phyloP scores from a whole-genome alignment of 2,797 vertebrate genomes.

The Ammospiza maritima region DNA sequence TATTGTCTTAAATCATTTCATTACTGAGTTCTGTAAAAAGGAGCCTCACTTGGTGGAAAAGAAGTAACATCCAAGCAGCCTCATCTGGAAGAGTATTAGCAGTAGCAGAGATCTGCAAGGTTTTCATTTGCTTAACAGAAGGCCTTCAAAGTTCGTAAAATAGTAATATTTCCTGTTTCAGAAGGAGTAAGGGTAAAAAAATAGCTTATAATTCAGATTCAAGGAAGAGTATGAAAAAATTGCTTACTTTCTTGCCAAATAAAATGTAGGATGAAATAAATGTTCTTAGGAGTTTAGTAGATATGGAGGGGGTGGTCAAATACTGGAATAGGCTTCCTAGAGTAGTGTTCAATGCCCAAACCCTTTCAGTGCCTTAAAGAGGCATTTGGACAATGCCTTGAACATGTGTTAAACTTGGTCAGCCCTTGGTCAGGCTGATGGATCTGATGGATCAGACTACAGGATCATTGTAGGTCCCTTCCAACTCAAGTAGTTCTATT shows the following conservation, averaged over 20 bases:
- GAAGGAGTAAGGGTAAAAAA: background rate
- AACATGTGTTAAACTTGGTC: background rate
- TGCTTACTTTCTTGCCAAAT: background rate
- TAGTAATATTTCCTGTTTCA: background rate
- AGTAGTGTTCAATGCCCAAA: background rate
- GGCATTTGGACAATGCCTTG: background rate
- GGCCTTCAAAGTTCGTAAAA: background rate
- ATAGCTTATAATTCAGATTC: background rate
- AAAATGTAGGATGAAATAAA: background rate
- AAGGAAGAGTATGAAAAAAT: background rate
- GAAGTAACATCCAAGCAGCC: background rate
- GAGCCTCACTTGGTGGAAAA: background rate
- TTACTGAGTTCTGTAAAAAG: background rate
- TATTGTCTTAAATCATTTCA: slow-evolving; percentile 34
- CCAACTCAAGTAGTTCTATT: background rate
- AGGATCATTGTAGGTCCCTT: background rate
- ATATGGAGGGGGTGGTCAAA: background rate
- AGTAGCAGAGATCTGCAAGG: background rate
- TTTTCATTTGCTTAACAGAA: background rate
- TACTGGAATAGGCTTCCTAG: background rate
- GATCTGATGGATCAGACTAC: background rate
- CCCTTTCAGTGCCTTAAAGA: background rate
- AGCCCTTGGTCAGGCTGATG: background rate
- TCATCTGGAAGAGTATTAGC: slow-evolving; percentile 2
- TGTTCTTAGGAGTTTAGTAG: background rate